Evolutionary conservation across 2,797 vertebrate species (phyloP).

Genomic region (Diplodus sargus): DNA sequence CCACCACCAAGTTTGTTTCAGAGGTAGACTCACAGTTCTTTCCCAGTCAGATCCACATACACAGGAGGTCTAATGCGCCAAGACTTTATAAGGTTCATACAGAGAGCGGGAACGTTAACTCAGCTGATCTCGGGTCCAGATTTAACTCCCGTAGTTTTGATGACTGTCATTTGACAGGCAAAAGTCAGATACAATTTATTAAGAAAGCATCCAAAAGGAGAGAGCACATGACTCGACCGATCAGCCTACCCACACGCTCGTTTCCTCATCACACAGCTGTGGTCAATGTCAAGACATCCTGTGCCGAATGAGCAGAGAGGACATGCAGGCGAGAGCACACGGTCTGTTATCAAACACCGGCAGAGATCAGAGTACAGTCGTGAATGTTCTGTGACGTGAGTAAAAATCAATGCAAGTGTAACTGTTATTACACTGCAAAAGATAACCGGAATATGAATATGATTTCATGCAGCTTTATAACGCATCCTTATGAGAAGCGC

Average conservation of each 20-base stretch:
- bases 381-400: not conserved
- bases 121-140: not conserved
- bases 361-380: not conserved
- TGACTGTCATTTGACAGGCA: not conserved
- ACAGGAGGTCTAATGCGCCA: too few relatives aligned
- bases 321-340: not conserved
- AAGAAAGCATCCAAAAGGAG: not conserved
- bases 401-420: not conserved
- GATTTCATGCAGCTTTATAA: too few relatives aligned
- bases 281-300: not conserved
- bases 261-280: not conserved
- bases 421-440: not conserved
- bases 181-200: not conserved
- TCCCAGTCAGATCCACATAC: too few relatives aligned
- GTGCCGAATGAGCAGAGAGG: not conserved
- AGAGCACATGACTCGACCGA: not conserved
- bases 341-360: not conserved
- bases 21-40: conserved; percentile 78
- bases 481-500: not conserved
- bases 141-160: not conserved
- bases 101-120: not conserved
- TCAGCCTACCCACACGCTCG: not conserved
- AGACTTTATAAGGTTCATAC: not conserved
- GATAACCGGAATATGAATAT: not conserved
- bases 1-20: conserved; percentile 94